Evolutionary conservation across 2,888 invertebrate genomes (phyloP).

Genomic region (Dastarcus helophoroides): DNA sequence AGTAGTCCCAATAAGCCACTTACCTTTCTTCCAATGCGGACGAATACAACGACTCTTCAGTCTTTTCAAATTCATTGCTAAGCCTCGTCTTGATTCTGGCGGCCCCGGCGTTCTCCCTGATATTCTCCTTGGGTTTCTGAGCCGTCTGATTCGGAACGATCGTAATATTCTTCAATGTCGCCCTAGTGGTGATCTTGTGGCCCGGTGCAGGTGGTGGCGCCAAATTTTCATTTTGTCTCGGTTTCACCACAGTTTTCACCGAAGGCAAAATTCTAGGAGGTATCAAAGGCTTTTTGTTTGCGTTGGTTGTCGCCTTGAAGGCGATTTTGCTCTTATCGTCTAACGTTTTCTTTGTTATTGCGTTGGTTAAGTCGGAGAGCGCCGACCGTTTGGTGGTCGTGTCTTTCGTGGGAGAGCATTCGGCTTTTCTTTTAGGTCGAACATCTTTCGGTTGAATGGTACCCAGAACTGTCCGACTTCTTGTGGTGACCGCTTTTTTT

Average conservation of each 20-base stretch:
- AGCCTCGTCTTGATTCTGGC: constrained; percentile 41
- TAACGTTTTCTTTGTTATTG: constrained; percentile 41
- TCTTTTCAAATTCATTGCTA: constrained; percentile 60
- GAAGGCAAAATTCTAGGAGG: constrained; percentile 23
- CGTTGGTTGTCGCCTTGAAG: constrained; percentile 13
- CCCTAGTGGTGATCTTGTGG: constrained; percentile 29
- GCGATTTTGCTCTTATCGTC: constrained; percentile 28
- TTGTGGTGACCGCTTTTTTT: constrained; percentile 41
- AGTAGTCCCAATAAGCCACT: too few relatives aligned
- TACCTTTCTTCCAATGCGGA: constrained; percentile 61
- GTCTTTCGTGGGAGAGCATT: constrained; percentile 65
- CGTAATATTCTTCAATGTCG: constrained; percentile 22
- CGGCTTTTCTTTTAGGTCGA: constrained; percentile 67
- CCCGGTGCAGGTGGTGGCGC: constrained; percentile 28
- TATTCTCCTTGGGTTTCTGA: constrained; percentile 29
- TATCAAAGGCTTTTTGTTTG: not conserved
- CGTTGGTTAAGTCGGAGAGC: constrained; percentile 59
- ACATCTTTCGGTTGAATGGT: constrained; percentile 32
- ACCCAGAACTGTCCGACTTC: constrained; percentile 35
- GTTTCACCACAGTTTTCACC: constrained; percentile 31
- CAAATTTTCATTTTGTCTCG: constrained; percentile 34
- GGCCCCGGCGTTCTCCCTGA: constrained; percentile 28
- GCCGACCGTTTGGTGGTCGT: constrained; percentile 69
- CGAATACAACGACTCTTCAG: constrained; percentile 64
- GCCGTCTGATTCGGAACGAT: constrained; percentile 29